Percentiles rank a stretch among this genome's conserved stretches.
Evolutionary conservation across 1,140 invertebrate genomes (phyloP).

Genomic region (Conopomorpha cramerella): DNA sequence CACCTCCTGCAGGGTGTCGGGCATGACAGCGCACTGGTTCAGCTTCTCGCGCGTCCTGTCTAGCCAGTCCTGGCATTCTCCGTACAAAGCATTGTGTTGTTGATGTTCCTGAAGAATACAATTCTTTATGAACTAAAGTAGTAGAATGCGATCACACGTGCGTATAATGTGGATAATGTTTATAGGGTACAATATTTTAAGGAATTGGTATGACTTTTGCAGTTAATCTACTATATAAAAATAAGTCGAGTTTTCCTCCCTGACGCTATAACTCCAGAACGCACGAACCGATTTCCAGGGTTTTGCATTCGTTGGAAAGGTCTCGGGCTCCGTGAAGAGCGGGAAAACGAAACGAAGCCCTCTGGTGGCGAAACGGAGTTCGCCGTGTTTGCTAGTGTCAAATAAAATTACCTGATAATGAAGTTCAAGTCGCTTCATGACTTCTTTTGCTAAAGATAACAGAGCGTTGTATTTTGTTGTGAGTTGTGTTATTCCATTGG

Average conservation of each 20-base stretch:
- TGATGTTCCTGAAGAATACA: conserved; percentile 79
- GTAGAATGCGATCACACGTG: no score
- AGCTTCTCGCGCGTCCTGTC: conserved; percentile 84
- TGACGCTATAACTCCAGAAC: no score
- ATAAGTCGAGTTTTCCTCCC: no score
- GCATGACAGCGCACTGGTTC: conserved; percentile 75
- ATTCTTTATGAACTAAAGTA: no score
- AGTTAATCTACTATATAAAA: no score
- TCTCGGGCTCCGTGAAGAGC: no score
- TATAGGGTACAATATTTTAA: no score
- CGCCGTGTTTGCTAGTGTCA: not conserved
- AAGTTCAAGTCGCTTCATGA: conserved; percentile 86
- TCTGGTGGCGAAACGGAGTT: not conserved
- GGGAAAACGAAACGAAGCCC: no score
- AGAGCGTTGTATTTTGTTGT: conserved; percentile 93
- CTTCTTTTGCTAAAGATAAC: conserved; percentile 89
- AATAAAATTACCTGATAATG: conserved; percentile 84
- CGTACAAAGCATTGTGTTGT: conserved; percentile 85
- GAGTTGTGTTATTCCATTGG: conserved; percentile 91
- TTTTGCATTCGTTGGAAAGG: no score
- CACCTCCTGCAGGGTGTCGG: conserved; percentile 77
- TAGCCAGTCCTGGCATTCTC: conserved; percentile 91
- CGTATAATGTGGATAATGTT: no score
- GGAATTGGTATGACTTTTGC: no score
- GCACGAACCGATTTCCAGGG: no score